These are phyloP conservation scores for Trogon melanurus DNA, from an alignment of 2,113 vertebrate species.

Conservation along the genomic window DNA sequence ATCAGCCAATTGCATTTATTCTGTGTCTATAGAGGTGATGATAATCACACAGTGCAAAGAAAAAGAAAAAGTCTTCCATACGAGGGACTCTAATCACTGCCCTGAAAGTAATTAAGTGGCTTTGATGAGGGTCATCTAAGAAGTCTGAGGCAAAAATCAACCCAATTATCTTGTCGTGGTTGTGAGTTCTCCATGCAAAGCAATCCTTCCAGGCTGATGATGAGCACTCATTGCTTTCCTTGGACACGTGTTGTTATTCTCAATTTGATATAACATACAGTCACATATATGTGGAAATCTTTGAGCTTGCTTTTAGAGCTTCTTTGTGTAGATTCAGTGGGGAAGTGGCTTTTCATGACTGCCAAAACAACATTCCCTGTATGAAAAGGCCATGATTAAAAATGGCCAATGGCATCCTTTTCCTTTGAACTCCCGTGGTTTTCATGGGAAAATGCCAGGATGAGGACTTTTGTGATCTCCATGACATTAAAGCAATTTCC, in stretches of 20 bases:
- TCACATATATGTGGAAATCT: background rate
- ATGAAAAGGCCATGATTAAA: background rate
- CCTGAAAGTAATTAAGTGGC: background rate
- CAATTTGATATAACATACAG: fast-evolving
- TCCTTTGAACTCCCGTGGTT: background rate
- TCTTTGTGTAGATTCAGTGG: background rate
- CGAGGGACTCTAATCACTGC: background rate
- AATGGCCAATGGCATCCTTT: background rate
- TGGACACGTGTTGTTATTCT: fast-evolving
- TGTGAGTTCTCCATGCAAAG: background rate
- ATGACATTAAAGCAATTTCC: background rate
- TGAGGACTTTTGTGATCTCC: background rate
- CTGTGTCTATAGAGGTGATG: background rate
- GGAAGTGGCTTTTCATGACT: background rate
- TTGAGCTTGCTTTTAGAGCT: background rate
- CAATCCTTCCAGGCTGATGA: background rate
- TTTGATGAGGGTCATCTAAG: background rate
- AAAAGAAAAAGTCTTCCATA: background rate
- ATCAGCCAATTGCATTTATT: background rate
- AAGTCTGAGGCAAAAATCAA: background rate
- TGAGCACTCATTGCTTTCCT: background rate
- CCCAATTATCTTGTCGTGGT: background rate
- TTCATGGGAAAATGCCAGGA: background rate
- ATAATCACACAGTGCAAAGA: background rate
- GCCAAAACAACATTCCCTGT: background rate